Base-by-base conservation (phyloP, 2,888 invertebrate species). In the Campopleginae sp. region DNA sequence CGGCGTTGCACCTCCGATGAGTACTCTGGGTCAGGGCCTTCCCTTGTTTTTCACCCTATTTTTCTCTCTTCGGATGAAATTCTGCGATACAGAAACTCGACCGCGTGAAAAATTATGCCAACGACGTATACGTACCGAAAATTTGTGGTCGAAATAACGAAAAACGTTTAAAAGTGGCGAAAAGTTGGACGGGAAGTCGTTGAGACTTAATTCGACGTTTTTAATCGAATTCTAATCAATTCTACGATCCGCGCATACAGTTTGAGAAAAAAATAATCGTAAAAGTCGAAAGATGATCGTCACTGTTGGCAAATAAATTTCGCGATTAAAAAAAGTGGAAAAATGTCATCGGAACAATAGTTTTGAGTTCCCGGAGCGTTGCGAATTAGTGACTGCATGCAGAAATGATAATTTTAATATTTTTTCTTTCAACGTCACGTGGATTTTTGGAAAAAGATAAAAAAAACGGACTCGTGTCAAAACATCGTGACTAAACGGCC, bases 11-110 rank as follows among this genome's bases (percentile, higher is more conserved):
- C 33, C 70, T 42, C 61, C 33, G 19, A 65, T 68, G 27, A 68
- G 51, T 61, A 33, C 74, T 77, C 75, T 65, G 71, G 81, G 85
- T 82, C 81, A 82, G 70, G 74, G 75, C 66, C 77, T 78, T 51
- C 14, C 51, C 23, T 23, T 5, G 0, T n/a, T 27, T 5, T 14
- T 27, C 54, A 27, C 27, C 27, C 54, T 23, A 12, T 27, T 58
- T 58, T 58, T 58, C 12, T 14, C 61, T 74, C 44, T 70, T 48
- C 10, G n/a, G 1, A n/a, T 14, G 4, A 6, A 58, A 58, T 58
- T 58, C 3, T 27, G 27, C 27, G 58, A 23, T 14, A 58, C 1
- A 0, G 27, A 23, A 14, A 58, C 4, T 58, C 14, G 2, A 4
- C 0, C 5, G 12, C 0, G 58, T 27, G 10, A 1, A 14, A 54